Percentiles rank a stretch among this genome's conserved stretches.
These are phyloP conservation scores for Cynopterus brachyotis DNA, from an alignment of 2,113 vertebrate genomes.

Conservation along the genomic window DNA sequence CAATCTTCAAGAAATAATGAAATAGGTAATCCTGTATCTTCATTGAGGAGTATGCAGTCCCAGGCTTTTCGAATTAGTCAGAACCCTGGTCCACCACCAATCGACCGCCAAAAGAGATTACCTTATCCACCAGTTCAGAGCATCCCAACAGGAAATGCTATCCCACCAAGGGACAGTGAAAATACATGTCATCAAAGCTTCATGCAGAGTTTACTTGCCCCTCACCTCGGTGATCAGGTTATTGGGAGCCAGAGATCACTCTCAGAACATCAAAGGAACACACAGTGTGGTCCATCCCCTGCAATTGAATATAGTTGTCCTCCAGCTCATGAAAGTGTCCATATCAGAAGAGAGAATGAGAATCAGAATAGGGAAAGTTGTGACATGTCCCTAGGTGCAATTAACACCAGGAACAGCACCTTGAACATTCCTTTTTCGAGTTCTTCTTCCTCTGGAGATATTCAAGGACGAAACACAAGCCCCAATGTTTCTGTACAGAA, in stretches of 20 bases:
- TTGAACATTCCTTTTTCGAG: slow-evolving; percentile 87
- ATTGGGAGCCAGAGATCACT: slow-evolving; percentile 85
- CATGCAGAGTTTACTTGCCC: slow-evolving; percentile 95
- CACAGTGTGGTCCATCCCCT: slow-evolving; percentile 92
- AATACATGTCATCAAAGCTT: slow-evolving; percentile 94
- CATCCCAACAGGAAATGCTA: slow-evolving; percentile 86
- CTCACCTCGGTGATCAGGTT: slow-evolving; percentile 93
- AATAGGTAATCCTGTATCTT: slow-evolving; percentile 87
- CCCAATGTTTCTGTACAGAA: slow-evolving; percentile 93
- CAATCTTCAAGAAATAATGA: slow-evolving; percentile 94
- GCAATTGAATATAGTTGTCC: slow-evolving; percentile 94
- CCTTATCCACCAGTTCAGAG: slow-evolving; percentile 91
- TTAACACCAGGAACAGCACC: slow-evolving; percentile 85
- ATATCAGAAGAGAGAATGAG: slow-evolving; percentile 85
- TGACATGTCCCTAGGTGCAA: slow-evolving; percentile 85
- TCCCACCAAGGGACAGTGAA: slow-evolving; percentile 90
- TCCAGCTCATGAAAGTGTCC: slow-evolving; percentile 84
- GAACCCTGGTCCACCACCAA: slow-evolving; percentile 81
- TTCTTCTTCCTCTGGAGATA: slow-evolving; percentile 90
- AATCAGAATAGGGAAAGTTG: slow-evolving; percentile 87
- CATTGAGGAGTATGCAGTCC: slow-evolving; percentile 90
- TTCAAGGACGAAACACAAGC: slow-evolving; percentile 94
- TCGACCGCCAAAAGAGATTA: slow-evolving; percentile 91
- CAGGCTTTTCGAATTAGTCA: slow-evolving; percentile 92
- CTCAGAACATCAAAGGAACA: slow-evolving; percentile 89